phyloP scores from a whole-genome alignment of 2,113 vertebrate species.

The Sigmodon hispidus region DNA sequence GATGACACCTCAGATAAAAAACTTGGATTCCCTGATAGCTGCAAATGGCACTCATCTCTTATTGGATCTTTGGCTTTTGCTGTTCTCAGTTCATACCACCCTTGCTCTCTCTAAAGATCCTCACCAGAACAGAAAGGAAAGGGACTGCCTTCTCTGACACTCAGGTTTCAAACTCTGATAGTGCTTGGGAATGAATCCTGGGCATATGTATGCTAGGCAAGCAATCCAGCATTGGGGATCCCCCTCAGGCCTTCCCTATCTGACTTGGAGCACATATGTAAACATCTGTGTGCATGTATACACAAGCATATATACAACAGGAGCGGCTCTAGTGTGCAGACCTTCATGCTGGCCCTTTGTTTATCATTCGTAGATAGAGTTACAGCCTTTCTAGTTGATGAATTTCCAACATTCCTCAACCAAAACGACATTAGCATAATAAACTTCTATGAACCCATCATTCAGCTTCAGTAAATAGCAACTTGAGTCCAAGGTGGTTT shows the following conservation, averaged over 20 bases:
- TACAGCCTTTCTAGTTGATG: slow-evolving; percentile 16
- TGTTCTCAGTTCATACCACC: neutral
- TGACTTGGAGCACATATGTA: neutral
- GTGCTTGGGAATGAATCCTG: neutral
- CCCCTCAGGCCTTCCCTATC: neutral
- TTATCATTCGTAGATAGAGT: neutral
- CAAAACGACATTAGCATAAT: neutral
- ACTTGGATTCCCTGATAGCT: neutral
- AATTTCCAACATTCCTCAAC: neutral
- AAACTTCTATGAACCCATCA: neutral
- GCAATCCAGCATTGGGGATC: neutral
- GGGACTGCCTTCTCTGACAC: neutral
- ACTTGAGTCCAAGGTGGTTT: neutral
- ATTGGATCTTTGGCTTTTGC: neutral
- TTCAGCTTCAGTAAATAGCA: neutral
- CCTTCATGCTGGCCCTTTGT: neutral
- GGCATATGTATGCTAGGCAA: neutral
- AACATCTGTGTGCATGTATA: neutral
- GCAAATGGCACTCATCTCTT: neutral
- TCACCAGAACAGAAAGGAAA: neutral
- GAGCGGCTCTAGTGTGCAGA: neutral
- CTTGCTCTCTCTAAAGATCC: neutral
- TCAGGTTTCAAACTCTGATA: neutral
- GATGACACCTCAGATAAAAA: neutral
- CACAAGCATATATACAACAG: neutral